Conservation (phyloP, 53 echinoderm and acorn worm genomes). For the Temnopleurus reevesii region DNA sequence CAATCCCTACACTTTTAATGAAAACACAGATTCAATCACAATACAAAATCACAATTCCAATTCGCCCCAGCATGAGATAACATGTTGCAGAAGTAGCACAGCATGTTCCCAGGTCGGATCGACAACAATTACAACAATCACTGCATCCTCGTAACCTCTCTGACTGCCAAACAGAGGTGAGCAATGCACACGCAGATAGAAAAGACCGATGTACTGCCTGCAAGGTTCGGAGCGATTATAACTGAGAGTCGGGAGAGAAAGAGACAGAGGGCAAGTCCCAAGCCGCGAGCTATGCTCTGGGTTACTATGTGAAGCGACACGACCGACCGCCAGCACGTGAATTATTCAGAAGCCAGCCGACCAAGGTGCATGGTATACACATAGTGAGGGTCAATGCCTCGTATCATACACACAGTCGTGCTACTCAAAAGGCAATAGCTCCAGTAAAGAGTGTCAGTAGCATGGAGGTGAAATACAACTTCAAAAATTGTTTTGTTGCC, state of each 20-base stretch:
- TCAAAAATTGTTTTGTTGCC: too few relatives aligned
- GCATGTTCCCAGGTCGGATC: neutral
- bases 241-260: conserved; percentile 19
- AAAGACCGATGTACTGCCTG: neutral
- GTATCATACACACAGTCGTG: neutral
- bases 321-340: conserved; percentile 15
- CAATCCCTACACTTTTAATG: neutral
- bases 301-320: conserved; percentile 38
- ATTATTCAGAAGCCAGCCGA: conserved; percentile 48
- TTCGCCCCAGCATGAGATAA: neutral
- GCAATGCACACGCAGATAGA: conserved; percentile 7
- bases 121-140: neutral
- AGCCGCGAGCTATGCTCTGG: conserved; percentile 42
- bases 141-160: neutral
- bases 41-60: neutral
- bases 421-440: too few relatives aligned
- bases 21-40: conserved; percentile 7
- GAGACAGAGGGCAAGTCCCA: neutral
- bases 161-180: neutral
- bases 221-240: conserved; percentile 15
- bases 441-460: too few relatives aligned
- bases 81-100: neutral
- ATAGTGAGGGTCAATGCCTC: conserved; percentile 6
- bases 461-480: too few relatives aligned
- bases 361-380: conserved; percentile 1